Evolutionary conservation across 2,113 vertebrate genomes (phyloP), one percentile per base, ranked within the genome.

Genomic region (Lycaon pictus): DNA sequence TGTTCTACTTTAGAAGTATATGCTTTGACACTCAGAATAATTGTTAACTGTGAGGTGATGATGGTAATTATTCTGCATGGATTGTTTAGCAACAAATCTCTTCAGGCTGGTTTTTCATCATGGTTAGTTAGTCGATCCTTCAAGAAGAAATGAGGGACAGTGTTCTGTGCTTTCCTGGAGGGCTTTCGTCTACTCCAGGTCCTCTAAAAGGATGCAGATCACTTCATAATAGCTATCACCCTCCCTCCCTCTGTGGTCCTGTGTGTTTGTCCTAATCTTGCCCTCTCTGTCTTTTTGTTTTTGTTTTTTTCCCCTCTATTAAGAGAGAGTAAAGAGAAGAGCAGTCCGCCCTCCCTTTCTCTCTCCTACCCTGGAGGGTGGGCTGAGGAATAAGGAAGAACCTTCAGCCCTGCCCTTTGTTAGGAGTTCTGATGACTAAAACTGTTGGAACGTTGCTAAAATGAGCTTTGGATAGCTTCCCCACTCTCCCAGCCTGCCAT

Each of bases 391-490:
- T 43, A 22, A 90, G 82, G 55, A 89, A 62, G 79, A 96, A 69
- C 83, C 80, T 62, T 94, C 72, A n/a, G 13, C 92, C 56, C 69
- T 97, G 80, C 16, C 67, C 87, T 96, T 93, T 92, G 53, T 86
- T 86, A 79, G 55, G 63, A 37, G 7, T 22, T 56, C 55, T 48
- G 20, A 55, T 77, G 74, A 88, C 25, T 77, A 76, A 93, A 82
- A 29, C 71, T 56, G 1, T 77, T 79, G 55, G 82, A 93, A 53
- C 79, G 20, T n/a, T 43, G 72, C 53, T 93, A 27, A 96, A 88
- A 20, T 58, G 69, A 84, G 60, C 63, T 72, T 72, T 27, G 80
- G 94, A 93, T 43, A 51, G 37, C 12, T 37, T 48, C 94, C 87
- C 62, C 53, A 35, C 51, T 79, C 48, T 51, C 20, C 55, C 32